Conservation (phyloP, 2,888 invertebrate species). For the Salpingus planirostris region DNA sequence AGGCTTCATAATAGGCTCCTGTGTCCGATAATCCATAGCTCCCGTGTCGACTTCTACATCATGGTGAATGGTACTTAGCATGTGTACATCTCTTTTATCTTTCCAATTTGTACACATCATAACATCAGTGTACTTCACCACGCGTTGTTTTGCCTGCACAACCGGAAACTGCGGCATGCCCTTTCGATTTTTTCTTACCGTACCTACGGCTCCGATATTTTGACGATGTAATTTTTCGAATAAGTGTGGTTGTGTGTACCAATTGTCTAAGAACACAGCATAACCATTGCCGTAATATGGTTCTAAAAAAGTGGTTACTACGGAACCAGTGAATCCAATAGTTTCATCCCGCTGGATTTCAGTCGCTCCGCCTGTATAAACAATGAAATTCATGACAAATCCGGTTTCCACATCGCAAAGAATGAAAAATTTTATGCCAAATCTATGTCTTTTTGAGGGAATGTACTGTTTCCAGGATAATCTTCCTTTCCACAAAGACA, state of each 20-base stretch:
- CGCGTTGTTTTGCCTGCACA: conserved; percentile 4
- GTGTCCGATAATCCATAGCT: not conserved
- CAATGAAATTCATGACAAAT: conserved; percentile 24
- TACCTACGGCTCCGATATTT: conserved; percentile 17
- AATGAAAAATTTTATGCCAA: conserved; percentile 27
- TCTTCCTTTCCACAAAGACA: conserved; percentile 25
- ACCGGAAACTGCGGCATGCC: conserved; percentile 8
- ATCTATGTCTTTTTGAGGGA: conserved; percentile 24
- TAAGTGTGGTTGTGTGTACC: conserved; percentile 16
- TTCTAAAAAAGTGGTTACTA: conserved; percentile 14
- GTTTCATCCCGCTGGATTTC: conserved; percentile 14
- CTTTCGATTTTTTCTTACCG: conserved; percentile 11
- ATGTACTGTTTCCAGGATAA: conserved; percentile 28
- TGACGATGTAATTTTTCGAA: conserved; percentile 11
- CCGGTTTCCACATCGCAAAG: no score
- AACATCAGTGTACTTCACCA: conserved; percentile 13
- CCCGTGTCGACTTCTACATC: conserved; percentile 1
- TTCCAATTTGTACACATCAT: conserved; percentile 19
- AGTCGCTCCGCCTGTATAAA: conserved; percentile 24
- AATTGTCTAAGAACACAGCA: conserved; percentile 19
- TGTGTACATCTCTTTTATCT: conserved; percentile 7
- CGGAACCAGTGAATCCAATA: conserved; percentile 19
- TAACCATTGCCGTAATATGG: conserved; percentile 19
- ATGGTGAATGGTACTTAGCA: conserved; percentile 14
- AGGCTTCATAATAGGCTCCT: conserved; percentile 3